Conservation (phyloP, 2,113 vertebrate species). For the Coptodon rendalli region DNA sequence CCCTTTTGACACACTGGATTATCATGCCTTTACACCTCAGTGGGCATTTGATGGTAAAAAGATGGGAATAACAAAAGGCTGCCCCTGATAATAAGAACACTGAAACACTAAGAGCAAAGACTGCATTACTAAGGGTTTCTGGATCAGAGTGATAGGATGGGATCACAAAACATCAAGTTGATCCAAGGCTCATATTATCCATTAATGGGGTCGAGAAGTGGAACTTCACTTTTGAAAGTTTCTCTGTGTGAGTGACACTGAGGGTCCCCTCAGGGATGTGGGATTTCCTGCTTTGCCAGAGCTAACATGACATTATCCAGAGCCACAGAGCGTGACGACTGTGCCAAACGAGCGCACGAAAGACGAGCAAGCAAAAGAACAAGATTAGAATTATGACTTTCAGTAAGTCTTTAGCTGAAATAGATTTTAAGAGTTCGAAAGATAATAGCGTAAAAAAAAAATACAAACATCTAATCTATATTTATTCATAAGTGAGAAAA, state of each 20-base stretch:
- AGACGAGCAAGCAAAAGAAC: background rate
- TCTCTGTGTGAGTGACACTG: background rate
- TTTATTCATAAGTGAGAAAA: background rate
- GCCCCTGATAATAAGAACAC: background rate
- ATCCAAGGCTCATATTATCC: background rate
- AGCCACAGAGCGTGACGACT: background rate
- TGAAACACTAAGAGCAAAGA: background rate
- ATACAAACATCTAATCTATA: background rate
- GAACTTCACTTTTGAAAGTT: background rate
- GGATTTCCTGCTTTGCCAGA: conserved; percentile 19
- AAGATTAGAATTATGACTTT: background rate
- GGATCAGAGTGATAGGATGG: background rate
- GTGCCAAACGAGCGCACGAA: background rate
- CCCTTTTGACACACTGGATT: conserved; percentile 36
- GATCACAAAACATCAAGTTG: background rate
- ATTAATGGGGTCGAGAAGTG: background rate
- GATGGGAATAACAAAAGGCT: conserved; percentile 2
- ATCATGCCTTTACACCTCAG: conserved; percentile 55
- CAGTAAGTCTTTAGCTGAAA: background rate
- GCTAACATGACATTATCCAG: conserved; percentile 34
- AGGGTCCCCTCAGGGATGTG: background rate
- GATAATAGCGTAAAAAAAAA: background rate
- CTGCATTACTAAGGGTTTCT: background rate
- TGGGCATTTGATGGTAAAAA: conserved; percentile 5
- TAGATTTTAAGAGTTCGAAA: background rate